Base-by-base conservation (phyloP, 2,113 vertebrate species). In the Platysteira castanea region DNA sequence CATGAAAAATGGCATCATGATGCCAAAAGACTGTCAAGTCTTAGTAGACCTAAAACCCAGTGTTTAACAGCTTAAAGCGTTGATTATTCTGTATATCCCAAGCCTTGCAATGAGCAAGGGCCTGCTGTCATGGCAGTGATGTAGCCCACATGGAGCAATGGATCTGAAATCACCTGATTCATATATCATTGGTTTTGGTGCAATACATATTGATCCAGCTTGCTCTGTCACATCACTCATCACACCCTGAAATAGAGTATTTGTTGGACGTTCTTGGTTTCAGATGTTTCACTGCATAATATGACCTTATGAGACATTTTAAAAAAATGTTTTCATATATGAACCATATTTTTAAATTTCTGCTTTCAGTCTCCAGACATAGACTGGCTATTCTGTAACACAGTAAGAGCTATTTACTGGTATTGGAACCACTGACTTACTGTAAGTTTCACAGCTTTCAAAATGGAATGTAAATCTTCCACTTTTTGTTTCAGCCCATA, bases 381-480 rank as follows among this genome's bases (percentile, higher is more conserved):
- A 97, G 96, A 96, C 86, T 61, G 26, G 35, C 78, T 95, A 97
- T 97, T 97, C 96, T 97, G 91, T 94, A 93, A 93, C 74, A 95
- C 83, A 98, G 83, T 87, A 97, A 96, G 78, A 95, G 47, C 84
- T 97, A 97, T 96, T 98, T 97, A 96, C 96, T 95, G 90, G 81
- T 93, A 97, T 95, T 77, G 79, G 96, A 98, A 96, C 86, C 84
- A 77, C 75, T 96, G 94, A 52, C 68, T 97, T 97, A 97, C 89
- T 86, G 49, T 94, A 98, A 93, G 39, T 95, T 97, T 97, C 96
- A 96, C 70, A 95, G 87, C 71, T 95, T 95, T 95, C 86, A 97
- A 96, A 97, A 97, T 92, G 79, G 46, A 70, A 64, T 87, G 70
- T 67, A 87, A 92, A 83, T 91, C 31, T 94, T 93, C 39, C 61